A percentile compares a stretch with the other conserved stretches of the same genome.
Conservation (phyloP, 2,888 invertebrate genomes). For the Plebejus anna region DNA sequence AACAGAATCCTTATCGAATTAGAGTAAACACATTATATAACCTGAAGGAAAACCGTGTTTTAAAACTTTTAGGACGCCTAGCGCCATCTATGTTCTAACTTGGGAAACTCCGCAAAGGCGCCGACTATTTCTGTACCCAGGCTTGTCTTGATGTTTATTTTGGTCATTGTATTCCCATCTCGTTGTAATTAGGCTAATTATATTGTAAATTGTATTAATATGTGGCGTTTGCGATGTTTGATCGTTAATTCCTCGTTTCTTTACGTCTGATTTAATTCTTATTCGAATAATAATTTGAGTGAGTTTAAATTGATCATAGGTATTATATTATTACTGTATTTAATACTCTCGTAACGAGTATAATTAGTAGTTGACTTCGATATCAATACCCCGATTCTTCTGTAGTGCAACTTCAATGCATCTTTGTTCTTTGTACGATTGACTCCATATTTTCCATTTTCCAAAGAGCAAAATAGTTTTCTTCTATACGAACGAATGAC, state of each 20-base stretch:
- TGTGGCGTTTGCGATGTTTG: not conserved
- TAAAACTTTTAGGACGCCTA: slow-evolving; percentile 46
- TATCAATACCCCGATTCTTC: too few relatives aligned
- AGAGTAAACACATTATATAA: slow-evolving; percentile 32
- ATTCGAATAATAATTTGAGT: not conserved
- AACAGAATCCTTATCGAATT: not conserved
- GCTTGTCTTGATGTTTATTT: slow-evolving; percentile 40
- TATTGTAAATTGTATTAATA: not conserved
- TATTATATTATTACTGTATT: too few relatives aligned
- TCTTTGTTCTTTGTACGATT: too few relatives aligned
- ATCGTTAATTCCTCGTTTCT: not conserved
- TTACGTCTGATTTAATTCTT: not conserved
- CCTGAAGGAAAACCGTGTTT: slow-evolving; percentile 41
- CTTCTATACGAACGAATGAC: too few relatives aligned
- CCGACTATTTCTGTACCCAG: slow-evolving; percentile 44
- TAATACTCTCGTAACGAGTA: too few relatives aligned
- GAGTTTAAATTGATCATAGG: not conserved
- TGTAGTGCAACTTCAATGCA: too few relatives aligned
- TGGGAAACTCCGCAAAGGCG: slow-evolving; percentile 49
- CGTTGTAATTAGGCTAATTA: slow-evolving; percentile 28
- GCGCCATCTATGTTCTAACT: slow-evolving; percentile 68
- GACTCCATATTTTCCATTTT: too few relatives aligned
- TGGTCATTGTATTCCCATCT: slow-evolving; percentile 30
- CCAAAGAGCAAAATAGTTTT: too few relatives aligned
- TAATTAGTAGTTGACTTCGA: too few relatives aligned